Conservation (phyloP, 1,140 invertebrate genomes). For the Palaemon carinicauda region DNA sequence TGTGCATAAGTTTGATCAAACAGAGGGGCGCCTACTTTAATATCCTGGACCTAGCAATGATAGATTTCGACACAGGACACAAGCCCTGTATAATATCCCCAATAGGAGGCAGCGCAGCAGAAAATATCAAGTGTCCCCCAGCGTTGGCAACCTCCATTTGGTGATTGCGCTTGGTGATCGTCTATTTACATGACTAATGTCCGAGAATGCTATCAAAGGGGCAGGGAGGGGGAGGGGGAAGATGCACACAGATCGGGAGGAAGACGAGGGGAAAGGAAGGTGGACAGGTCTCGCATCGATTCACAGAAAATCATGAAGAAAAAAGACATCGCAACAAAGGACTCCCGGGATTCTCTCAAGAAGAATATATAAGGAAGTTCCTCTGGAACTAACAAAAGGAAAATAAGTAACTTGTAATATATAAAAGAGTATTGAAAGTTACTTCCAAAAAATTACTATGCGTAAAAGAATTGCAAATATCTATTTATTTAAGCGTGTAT, state of each 20-base stretch:
- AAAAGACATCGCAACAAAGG: too few species aligned
- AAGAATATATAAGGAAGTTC: too few species aligned
- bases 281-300: too few species aligned
- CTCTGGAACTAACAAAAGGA: too few species aligned
- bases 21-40: background rate
- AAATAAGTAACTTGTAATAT: background rate
- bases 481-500: background rate
- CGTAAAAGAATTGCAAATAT: background rate
- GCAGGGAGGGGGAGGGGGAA: background rate
- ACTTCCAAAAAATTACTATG: too few species aligned
- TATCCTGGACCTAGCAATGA: background rate
- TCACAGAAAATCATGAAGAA: too few species aligned
- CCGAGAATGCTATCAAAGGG: background rate
- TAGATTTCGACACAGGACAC: background rate
- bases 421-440: background rate
- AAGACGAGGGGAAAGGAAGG: too few species aligned
- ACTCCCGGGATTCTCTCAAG: too few species aligned
- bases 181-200: constrained; percentile 30
- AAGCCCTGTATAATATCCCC: background rate
- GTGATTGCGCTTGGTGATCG: constrained; percentile 5
- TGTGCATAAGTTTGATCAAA: too few species aligned
- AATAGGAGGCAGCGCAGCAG: background rate
- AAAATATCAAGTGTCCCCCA: constrained; percentile 12
- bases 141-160: constrained; percentile 5
- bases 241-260: background rate